These are phyloP conservation scores for Eupithecia abbreviata DNA, from an alignment of 2,888 invertebrate genomes.

Conservation along the genomic window DNA sequence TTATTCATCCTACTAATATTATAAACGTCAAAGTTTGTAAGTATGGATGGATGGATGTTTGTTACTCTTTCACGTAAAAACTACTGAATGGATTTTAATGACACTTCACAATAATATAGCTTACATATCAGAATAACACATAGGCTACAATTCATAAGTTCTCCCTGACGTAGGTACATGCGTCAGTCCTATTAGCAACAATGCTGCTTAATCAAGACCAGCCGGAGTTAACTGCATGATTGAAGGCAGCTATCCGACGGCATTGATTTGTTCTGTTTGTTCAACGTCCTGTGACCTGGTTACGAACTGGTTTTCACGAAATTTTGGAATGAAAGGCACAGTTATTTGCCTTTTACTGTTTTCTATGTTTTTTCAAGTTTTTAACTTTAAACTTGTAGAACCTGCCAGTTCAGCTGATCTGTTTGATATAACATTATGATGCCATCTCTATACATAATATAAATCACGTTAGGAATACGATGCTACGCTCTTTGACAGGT, in stretches of 20 bases:
- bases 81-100: no score
- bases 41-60: no score
- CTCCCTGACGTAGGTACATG: not conserved
- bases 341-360: not conserved
- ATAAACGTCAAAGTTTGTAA: no score
- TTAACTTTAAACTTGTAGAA: no score
- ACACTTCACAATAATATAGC: no score
- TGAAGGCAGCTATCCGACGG: conserved; percentile 22
- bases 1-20: not conserved
- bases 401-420: no score
- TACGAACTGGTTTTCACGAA: not conserved
- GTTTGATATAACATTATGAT: not conserved
- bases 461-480: no score
- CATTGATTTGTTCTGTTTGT: conserved; percentile 24
- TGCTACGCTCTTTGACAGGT: no score
- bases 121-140: no score
- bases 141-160: not conserved
- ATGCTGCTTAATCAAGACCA: conserved; percentile 30
- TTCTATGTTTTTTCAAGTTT: not conserved
- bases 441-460: no score
- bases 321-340: not conserved
- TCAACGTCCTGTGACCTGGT: conserved; percentile 19
- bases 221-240: conserved; percentile 30
- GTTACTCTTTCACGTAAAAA: no score
- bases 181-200: conserved; percentile 34